These are phyloP conservation scores for Psittacula derbiana DNA, from an alignment of 2,797 vertebrate species.

Conservation along the genomic window DNA sequence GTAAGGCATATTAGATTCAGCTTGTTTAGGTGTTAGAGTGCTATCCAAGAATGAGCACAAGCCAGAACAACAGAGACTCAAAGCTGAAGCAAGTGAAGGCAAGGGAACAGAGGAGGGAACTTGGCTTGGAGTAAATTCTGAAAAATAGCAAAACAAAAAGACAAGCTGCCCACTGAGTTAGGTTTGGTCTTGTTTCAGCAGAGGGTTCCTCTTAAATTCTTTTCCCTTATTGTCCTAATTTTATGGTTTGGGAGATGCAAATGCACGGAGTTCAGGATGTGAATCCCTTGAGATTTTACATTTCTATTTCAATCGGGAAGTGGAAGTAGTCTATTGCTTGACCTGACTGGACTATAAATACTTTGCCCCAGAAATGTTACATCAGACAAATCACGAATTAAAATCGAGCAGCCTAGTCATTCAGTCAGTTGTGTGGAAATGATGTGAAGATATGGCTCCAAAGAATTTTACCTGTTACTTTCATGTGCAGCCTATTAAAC, in stretches of 20 bases:
- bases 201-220: background rate
- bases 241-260: background rate
- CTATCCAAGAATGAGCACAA: background rate
- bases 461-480: background rate
- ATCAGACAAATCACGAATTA: background rate
- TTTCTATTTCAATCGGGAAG: background rate
- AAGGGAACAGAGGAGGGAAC: background rate
- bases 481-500: background rate
- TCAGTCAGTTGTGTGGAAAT: background rate
- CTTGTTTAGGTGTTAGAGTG: background rate
- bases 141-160: background rate
- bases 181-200: background rate
- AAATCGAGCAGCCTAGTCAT: background rate
- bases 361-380: background rate
- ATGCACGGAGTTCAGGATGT: background rate
- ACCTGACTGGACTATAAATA: background rate
- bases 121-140: background rate
- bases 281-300: background rate
- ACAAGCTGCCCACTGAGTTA: background rate
- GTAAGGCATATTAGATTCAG: background rate
- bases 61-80: background rate
- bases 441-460: background rate
- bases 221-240: background rate
- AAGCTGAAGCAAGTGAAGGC: background rate
- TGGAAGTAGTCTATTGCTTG: background rate